Evolutionary conservation across 2,888 invertebrate species (phyloP).

Genomic region (Merodon equestris): DNA sequence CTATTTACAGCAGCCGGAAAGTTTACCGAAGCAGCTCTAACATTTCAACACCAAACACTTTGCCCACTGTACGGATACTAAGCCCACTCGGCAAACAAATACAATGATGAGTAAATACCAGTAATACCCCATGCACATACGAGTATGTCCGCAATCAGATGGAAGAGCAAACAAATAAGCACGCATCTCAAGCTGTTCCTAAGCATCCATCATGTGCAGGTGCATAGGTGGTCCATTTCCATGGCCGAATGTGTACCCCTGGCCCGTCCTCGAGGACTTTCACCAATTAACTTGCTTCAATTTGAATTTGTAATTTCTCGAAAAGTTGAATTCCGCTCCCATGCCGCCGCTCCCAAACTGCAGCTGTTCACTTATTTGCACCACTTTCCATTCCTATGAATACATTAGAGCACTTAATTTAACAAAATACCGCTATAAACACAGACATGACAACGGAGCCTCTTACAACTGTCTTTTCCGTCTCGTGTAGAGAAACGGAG

Average conservation of each 20-base stretch:
- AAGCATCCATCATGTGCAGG: slow-evolving; percentile 21
- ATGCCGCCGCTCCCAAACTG: slow-evolving; percentile 13
- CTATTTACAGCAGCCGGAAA: too few species aligned
- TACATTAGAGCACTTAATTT: slow-evolving; percentile 65
- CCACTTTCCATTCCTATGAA: slow-evolving; percentile 54
- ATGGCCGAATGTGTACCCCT: neutral
- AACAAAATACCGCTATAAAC: slow-evolving; percentile 52
- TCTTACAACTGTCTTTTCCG: slow-evolving; percentile 20
- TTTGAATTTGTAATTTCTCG: slow-evolving; percentile 59
- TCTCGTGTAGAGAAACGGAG: too few species aligned
- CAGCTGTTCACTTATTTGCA: slow-evolving; percentile 63
- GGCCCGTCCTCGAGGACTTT: neutral
- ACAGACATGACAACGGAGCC: slow-evolving; percentile 26
- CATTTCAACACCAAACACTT: too few species aligned
- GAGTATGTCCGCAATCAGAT: too few species aligned
- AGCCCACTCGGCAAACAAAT: too few species aligned
- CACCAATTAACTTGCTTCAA: slow-evolving; percentile 58
- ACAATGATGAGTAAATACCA: too few species aligned
- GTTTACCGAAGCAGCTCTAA: too few species aligned
- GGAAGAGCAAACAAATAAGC: too few species aligned
- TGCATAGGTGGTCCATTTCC: slow-evolving; percentile 25
- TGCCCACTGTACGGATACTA: too few species aligned
- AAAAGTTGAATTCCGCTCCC: slow-evolving; percentile 12
- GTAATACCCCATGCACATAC: too few species aligned
- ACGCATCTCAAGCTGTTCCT: too few species aligned